A percentile compares a stretch with the other conserved stretches of the same genome.
Conservation (phyloP, 2,797 vertebrate species). For the Chiloscyllium punctatum region DNA sequence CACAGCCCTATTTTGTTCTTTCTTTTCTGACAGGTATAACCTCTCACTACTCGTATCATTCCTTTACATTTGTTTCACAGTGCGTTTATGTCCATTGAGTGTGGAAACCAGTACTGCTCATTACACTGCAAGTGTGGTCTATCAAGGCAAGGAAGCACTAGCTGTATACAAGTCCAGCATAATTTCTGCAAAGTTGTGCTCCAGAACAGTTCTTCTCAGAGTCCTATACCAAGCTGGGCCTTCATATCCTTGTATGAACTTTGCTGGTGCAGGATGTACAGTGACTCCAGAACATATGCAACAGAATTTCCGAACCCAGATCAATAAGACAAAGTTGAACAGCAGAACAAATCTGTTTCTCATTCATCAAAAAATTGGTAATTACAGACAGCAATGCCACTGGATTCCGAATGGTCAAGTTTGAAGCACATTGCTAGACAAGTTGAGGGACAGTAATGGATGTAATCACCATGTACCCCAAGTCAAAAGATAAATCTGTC, state of each 20-base stretch:
- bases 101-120: not conserved
- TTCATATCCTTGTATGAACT: not conserved
- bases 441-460: not conserved
- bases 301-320: not conserved
- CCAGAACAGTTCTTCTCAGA: not conserved
- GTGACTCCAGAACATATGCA: too few species aligned
- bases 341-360: not conserved
- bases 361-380: not conserved
- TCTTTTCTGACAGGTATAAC: not conserved
- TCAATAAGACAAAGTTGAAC: not conserved
- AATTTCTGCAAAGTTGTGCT: not conserved
- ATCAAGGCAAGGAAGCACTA: not conserved
- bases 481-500: not conserved
- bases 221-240: not conserved
- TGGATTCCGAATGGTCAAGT: not conserved
- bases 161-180: not conserved
- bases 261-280: not conserved
- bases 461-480: not conserved
- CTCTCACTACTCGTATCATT: not conserved
- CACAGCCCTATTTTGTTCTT: too few species aligned
- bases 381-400: too few species aligned
- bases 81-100: not conserved
- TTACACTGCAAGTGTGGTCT: not conserved
- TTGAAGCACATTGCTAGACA: not conserved
- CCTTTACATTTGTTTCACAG: not conserved